Percentiles rank a stretch among this genome's conserved stretches.
Conservation (phyloP, 2,888 invertebrate genomes). For the Eupithecia tripunctaria region DNA sequence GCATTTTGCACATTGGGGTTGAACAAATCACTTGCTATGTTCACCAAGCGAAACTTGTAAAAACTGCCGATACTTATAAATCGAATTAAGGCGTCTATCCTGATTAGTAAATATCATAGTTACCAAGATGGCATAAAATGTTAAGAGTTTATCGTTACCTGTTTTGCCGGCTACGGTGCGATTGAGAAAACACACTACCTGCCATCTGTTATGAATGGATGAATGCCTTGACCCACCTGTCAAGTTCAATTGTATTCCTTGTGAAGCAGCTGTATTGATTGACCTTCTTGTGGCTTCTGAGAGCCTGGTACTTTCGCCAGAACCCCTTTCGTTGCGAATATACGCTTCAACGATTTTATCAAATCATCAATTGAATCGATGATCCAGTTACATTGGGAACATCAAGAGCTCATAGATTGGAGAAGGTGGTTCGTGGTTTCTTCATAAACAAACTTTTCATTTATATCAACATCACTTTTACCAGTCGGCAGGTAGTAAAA, state of each 20-base stretch:
- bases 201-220: background rate
- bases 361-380: background rate
- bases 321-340: background rate
- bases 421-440: background rate
- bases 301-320: conserved; percentile 1
- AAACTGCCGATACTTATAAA: background rate
- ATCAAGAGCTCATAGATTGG: background rate
- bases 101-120: conserved; percentile 10
- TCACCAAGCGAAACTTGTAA: background rate
- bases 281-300: background rate
- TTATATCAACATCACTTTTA: background rate
- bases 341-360: background rate
- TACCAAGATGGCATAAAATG: background rate
- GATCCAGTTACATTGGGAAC: background rate
- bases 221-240: background rate
- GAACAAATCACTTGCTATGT: background rate
- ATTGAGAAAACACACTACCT: background rate
- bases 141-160: background rate
- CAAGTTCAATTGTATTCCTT: background rate
- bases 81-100: background rate
- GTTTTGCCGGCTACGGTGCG: background rate
- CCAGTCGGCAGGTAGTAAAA: too few species aligned
- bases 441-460: background rate
- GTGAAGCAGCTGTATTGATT: too few species aligned
- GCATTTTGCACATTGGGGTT: too few species aligned